Evolutionary conservation across 2,113 vertebrate genomes (phyloP).

Genomic region (Gobio gobio): DNA sequence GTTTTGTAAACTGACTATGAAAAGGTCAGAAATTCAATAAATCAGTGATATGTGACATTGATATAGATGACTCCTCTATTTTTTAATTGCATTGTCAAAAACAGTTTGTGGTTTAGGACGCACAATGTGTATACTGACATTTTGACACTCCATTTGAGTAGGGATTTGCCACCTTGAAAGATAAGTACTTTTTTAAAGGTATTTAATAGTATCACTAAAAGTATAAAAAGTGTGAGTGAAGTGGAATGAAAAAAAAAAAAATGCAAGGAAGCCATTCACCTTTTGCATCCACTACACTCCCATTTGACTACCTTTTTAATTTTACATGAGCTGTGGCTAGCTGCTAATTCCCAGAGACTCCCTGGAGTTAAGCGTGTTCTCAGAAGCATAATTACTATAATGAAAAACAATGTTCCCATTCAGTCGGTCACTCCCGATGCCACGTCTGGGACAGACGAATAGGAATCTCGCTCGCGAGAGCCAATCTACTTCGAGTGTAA

Average conservation of each 20-base stretch:
- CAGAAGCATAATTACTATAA: slow-evolving; percentile 43
- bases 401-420: slow-evolving; percentile 30
- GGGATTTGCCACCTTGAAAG: background rate
- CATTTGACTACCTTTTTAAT: slow-evolving; percentile 18
- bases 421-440: too few species aligned
- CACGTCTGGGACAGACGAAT: too few species aligned
- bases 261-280: background rate
- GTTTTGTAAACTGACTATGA: background rate
- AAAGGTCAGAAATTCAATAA: slow-evolving; percentile 5
- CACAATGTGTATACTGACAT: background rate
- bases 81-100: background rate
- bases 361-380: background rate
- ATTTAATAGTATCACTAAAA: background rate
- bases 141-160: background rate
- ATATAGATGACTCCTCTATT: background rate
- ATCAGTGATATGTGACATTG: background rate
- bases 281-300: background rate
- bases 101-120: background rate
- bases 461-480: too few species aligned
- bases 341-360: slow-evolving; percentile 10
- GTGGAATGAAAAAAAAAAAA: background rate
- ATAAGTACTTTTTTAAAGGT: background rate
- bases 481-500: too few species aligned
- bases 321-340: slow-evolving; percentile 11
- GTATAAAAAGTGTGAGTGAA: background rate